Evolutionary conservation across 2,888 invertebrate species (phyloP).

Genomic region (Yponomeuta malinellus): DNA sequence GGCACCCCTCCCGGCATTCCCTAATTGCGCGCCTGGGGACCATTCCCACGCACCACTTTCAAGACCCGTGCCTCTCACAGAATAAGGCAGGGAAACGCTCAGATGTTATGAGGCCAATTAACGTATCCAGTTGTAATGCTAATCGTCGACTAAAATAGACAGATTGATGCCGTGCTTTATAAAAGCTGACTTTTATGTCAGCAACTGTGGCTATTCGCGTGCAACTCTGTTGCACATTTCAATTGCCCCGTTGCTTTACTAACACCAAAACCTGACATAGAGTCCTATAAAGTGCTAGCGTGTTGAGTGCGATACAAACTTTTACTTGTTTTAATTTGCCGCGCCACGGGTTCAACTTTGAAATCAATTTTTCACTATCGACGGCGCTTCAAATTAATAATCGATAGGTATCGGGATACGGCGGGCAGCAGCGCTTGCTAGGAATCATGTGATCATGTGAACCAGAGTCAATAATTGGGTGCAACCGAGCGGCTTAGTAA

Average conservation of each 20-base stretch:
- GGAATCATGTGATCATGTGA: constrained; percentile 51
- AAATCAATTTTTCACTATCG: constrained; percentile 7
- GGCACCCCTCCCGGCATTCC: constrained; percentile 59
- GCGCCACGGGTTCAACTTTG: background rate
- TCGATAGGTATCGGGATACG: constrained; percentile 37
- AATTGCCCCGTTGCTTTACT: constrained; percentile 1
- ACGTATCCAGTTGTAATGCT: background rate
- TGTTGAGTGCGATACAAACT: background rate
- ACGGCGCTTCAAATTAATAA: constrained; percentile 24
- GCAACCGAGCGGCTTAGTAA: constrained; percentile 66
- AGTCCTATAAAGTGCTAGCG: constrained; percentile 5
- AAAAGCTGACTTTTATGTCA: background rate
- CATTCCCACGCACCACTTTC: constrained; percentile 59
- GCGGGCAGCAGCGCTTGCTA: constrained; percentile 39
- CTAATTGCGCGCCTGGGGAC: constrained; percentile 60
- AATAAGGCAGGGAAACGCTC: background rate
- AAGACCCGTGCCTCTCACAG: constrained; percentile 30
- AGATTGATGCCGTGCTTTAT: background rate
- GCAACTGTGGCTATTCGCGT: background rate
- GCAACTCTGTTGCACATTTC: background rate
- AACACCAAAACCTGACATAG: constrained; percentile 4
- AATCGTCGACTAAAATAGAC: background rate
- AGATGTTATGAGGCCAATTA: background rate
- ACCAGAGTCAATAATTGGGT: constrained; percentile 67
- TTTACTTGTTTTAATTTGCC: constrained; percentile 11